Evolutionary conservation across 1,140 invertebrate genomes (phyloP).

Genomic region (Diachasmimorpha longicaudata): DNA sequence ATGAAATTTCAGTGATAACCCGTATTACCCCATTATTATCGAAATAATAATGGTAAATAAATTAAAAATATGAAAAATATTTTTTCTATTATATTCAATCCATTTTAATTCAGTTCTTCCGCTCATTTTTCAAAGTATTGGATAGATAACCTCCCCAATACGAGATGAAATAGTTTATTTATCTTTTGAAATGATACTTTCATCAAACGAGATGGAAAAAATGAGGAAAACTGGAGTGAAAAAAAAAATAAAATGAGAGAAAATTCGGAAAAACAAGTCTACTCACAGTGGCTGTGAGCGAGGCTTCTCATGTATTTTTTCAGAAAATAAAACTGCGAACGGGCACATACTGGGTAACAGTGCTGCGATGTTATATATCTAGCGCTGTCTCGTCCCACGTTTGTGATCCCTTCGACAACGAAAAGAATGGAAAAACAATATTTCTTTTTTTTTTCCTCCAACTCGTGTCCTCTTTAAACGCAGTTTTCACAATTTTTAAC

Average conservation of each 20-base stretch:
- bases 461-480: constrained; percentile 40
- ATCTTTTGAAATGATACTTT: neutral
- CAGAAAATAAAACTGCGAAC: constrained; percentile 50
- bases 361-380: constrained; percentile 17
- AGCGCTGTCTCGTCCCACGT: constrained; percentile 42
- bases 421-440: constrained; percentile 63
- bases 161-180: neutral
- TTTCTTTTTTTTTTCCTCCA: constrained; percentile 40
- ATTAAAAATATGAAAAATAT: too few species aligned
- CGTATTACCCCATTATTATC: too few species aligned
- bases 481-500: constrained; percentile 39
- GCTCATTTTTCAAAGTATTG: too few species aligned
- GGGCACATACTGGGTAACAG: neutral
- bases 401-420: constrained; percentile 29
- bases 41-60: too few species aligned
- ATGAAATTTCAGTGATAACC: too few species aligned
- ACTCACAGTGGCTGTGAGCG: constrained; percentile 36
- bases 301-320: constrained; percentile 52
- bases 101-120: too few species aligned
- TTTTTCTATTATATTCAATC: too few species aligned
- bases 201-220: neutral
- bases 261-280: constrained; percentile 41
- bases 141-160: too few species aligned
- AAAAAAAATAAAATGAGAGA: neutral
- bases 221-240: neutral